phyloP scores from a whole-genome alignment of 1,140 invertebrate genomes.

The Laodelphax striatellus region DNA sequence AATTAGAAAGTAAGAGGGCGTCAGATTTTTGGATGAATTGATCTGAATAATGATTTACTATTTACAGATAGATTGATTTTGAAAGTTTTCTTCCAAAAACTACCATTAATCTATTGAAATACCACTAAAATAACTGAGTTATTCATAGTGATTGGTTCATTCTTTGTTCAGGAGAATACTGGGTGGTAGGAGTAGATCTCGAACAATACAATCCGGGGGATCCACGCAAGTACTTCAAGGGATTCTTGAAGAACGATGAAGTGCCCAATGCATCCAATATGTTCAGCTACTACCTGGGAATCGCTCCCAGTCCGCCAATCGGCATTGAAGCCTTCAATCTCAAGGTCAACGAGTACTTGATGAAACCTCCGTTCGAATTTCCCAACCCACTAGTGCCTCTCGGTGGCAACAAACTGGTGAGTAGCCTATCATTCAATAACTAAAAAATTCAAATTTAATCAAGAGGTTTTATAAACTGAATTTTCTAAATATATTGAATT shows the following conservation, averaged over 20 bases:
- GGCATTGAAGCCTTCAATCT: constrained; percentile 62
- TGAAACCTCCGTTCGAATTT: constrained; percentile 74
- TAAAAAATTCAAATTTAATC: no score
- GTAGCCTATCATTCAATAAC: constrained; percentile 22
- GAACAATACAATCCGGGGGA: constrained; percentile 68
- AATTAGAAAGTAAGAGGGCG: no score
- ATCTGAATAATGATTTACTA: no score
- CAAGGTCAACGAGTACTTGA: constrained; percentile 65
- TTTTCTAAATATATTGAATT: no score
- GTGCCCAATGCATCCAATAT: constrained; percentile 40
- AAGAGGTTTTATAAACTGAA: no score
- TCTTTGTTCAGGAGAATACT: constrained; percentile 63
- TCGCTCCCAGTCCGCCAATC: constrained; percentile 49
- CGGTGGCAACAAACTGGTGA: constrained; percentile 59
- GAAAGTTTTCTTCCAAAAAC: no score
- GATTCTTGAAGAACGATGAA: constrained; percentile 50
- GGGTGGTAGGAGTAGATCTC: constrained; percentile 80
- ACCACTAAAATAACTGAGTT: no score
- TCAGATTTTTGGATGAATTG: no score
- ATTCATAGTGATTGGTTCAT: no score
- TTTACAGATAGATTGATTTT: no score
- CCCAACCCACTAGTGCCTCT: constrained; percentile 59
- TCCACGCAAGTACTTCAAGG: constrained; percentile 62
- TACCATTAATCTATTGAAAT: no score
- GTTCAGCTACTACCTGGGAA: constrained; percentile 62